Conservation (phyloP, 2,797 vertebrate genomes). For the Molossus molossus region DNA sequence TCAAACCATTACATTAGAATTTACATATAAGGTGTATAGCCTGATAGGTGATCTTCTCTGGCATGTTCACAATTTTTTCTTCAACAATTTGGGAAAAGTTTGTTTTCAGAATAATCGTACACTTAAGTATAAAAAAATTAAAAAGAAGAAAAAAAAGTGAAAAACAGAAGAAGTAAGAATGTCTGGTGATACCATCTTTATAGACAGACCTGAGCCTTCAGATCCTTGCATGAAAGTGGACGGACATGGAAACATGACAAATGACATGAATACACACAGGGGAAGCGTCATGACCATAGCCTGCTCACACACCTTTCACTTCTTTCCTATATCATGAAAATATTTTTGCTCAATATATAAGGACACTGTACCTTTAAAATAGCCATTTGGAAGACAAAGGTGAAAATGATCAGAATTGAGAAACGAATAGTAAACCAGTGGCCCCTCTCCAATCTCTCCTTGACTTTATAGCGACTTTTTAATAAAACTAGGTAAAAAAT, state of each 20-base stretch:
- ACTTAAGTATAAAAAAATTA: not conserved
- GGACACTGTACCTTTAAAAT: not conserved
- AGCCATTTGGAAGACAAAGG: conserved; percentile 19
- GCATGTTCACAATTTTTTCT: conserved; percentile 25
- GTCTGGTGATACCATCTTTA: not conserved
- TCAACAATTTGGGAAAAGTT: not conserved
- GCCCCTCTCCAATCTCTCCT: not conserved
- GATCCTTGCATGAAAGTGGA: not conserved
- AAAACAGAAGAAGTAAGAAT: conserved; percentile 46
- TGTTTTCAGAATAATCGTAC: conserved; percentile 57
- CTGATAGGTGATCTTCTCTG: not conserved
- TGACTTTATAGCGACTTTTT: not conserved
- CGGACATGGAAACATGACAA: not conserved
- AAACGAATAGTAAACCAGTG: not conserved
- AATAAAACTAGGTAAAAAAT: conserved; percentile 4
- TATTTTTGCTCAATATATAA: not conserved
- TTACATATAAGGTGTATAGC: not conserved
- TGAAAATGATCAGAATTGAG: not conserved
- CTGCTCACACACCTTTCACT: not conserved
- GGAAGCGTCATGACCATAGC: not conserved
- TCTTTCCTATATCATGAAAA: not conserved
- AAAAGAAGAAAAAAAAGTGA: not conserved
- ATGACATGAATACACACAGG: not conserved
- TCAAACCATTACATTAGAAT: not conserved
- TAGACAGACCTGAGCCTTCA: not conserved